Evolutionary conservation across 1,140 invertebrate genomes (phyloP).

Genomic region (Zaprionus taronus): DNA sequence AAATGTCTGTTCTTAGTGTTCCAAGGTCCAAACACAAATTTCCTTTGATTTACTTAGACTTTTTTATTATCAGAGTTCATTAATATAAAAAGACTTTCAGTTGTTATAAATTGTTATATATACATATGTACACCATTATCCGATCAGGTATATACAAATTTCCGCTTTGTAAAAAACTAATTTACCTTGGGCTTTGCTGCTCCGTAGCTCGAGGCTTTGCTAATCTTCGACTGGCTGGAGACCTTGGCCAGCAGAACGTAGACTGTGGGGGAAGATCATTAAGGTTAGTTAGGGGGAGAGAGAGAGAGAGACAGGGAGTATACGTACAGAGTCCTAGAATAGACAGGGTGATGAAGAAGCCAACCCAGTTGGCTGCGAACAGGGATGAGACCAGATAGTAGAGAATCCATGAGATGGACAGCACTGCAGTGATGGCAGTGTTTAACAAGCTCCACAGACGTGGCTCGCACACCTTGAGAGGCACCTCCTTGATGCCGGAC

Average conservation of each 20-base stretch:
- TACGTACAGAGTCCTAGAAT: constrained; percentile 90
- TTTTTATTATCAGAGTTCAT: constrained; percentile 18
- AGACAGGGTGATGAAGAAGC: constrained; percentile 87
- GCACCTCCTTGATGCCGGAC: constrained; percentile 88
- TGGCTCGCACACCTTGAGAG: constrained; percentile 86
- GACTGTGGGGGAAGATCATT: constrained; percentile 86
- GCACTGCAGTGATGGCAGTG: constrained; percentile 88
- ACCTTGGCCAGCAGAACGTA: constrained; percentile 90
- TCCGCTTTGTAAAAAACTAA: constrained; percentile 13
- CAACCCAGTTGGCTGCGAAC: constrained; percentile 89
- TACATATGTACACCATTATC: constrained; percentile 12
- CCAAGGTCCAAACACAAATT: constrained; percentile 15
- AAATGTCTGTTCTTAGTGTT: neutral
- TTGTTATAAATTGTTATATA: constrained; percentile 1
- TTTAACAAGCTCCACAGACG: constrained; percentile 89
- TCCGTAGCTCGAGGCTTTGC: constrained; percentile 91
- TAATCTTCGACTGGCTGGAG: constrained; percentile 93
- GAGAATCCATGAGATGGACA: constrained; percentile 89
- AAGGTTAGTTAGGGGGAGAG: neutral
- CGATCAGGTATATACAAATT: constrained; percentile 10
- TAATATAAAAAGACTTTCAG: constrained; percentile 2
- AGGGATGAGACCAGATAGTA: constrained; percentile 89
- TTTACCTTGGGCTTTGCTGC: constrained; percentile 56
- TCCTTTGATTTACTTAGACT: neutral
- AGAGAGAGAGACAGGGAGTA: neutral